Base-by-base conservation (phyloP, 2,888 invertebrate species). In the Asteroscopus sphinx region DNA sequence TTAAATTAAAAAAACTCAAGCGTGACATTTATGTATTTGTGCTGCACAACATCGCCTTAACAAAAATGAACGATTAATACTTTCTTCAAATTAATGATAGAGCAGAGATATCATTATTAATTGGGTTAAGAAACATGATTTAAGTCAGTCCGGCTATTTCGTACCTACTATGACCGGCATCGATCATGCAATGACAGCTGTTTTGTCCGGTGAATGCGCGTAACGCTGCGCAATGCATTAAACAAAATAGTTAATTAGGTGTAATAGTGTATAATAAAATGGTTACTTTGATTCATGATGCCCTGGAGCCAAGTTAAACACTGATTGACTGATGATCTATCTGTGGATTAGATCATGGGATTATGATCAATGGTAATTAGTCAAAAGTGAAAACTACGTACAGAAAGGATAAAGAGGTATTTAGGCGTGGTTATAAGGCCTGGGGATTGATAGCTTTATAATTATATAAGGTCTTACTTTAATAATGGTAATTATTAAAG, bases 81-180 rank as follows among this genome's bases (percentile, higher is more conserved):
- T 82, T 83, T 82, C 79, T 75, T 81, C 77, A 79, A 82, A 91
- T 90, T 90, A 88, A 92, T 92, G 91, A 89, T 85, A 75, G 66
- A 71, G 55, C 68, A 54, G 68, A 83, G 83, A 88, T 90, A 89
- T 87, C 84, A 87, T 91, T 85, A 92, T 92, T 90, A 92, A 92
- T 92, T 91, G 87, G 89, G 87, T 86, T 88, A 87, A 84, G 76
- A 83, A 85, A 86, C 79, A 87, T 88, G 85, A 86, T 90, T 88
- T 86, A 78, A 75, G 67, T 65, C 35, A 51, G 66, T 51, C 41
- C 68, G 60, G 59, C 62, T 59, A 58, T 70, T 67, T 63, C 61
- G 51, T 67, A 64, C 61, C 48, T 67, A 64, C 56, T 48, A 11
- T 60, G 54, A 41, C 68, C 40, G 30, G 59, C 71, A 76, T 76